Base-by-base conservation (phyloP, 1,140 invertebrate species). In the Streblospio benedicti region DNA sequence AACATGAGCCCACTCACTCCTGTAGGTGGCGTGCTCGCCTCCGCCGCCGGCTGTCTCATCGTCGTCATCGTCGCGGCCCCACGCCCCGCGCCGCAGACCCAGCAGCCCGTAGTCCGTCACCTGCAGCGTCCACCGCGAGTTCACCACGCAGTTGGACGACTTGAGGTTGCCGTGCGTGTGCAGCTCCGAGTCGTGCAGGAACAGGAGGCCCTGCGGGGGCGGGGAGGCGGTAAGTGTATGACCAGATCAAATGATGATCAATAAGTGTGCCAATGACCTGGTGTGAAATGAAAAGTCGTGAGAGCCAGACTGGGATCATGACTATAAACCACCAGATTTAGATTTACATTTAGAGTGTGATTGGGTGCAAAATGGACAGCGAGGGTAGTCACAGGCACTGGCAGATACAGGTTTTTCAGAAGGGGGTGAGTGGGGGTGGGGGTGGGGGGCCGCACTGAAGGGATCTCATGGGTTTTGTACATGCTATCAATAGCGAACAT, bases 121-220 rank as follows among this genome's bases (percentile, higher is more conserved):
- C 83, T 93, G 85, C 20, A 97, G 83, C 76, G 95, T 90, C 92
- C 93, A 97, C 47, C 93, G 84, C 65, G 89, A 91, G 53, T 91
- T 94, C 38, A 96, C 90, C 57, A 95, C 87, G 64, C 82, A 83
- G 81, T 97, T 97, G 63, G 91, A 93, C 59, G 91, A 93, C 79
- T 96, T 97, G 64, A 98, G 85, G 84, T 97, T 97, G 67, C 94
- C 94, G 80, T 98, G 94, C 77, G 84, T 89, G 67, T 84, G 83
- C 74, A 97, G 81, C 67, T 83, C 80, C 77, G 90, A 88, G 63
- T 89, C 86, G 76, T 97, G 93, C 74, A 98, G 87, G 80, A 91
- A 97, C 65, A 87, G 83, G 91, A 98, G 95, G 74, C 90, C 91
- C 91, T 94, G 77, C 5, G 64, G 55, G 23, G n/a, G 14, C 14